Percentiles rank a stretch among this genome's conserved stretches.
phyloP scores from a whole-genome alignment of 2,888 invertebrate species.

The Folsomia manolachei region DNA sequence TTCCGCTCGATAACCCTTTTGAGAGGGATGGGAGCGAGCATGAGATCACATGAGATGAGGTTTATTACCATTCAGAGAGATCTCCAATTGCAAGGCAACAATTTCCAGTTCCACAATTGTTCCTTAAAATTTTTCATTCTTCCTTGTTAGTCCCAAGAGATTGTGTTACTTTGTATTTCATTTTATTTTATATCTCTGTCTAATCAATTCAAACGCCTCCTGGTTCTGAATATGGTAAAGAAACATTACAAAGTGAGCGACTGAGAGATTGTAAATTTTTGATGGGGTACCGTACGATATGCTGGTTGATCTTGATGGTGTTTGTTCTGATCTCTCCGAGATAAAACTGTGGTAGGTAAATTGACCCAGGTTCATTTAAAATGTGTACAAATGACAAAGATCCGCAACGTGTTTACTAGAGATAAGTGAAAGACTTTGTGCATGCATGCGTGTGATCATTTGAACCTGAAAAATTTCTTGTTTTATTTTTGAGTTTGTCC shows the following conservation, averaged over 20 bases:
- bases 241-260: not conserved
- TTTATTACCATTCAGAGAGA: slow-evolving; percentile 4
- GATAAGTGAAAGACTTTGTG: not conserved
- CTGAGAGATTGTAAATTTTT: not conserved
- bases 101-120: not conserved
- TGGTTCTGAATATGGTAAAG: not conserved
- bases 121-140: not conserved
- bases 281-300: not conserved
- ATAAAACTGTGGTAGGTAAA: slow-evolving; percentile 19
- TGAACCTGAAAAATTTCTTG: not conserved
- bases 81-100: slow-evolving; percentile 11
- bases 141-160: not conserved
- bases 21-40: slow-evolving; percentile 10
- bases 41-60: not conserved
- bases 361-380: not conserved
- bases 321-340: not conserved
- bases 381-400: not conserved
- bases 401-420: no score
- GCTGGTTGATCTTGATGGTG: not conserved
- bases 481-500: no score
- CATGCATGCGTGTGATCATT: not conserved
- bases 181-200: not conserved
- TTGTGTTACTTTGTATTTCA: not conserved
- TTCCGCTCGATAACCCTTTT: slow-evolving; percentile 23
- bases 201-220: slow-evolving; percentile 1